Conservation (phyloP, 2,797 vertebrate genomes). For the Oryzias dopingdopingensis region DNA sequence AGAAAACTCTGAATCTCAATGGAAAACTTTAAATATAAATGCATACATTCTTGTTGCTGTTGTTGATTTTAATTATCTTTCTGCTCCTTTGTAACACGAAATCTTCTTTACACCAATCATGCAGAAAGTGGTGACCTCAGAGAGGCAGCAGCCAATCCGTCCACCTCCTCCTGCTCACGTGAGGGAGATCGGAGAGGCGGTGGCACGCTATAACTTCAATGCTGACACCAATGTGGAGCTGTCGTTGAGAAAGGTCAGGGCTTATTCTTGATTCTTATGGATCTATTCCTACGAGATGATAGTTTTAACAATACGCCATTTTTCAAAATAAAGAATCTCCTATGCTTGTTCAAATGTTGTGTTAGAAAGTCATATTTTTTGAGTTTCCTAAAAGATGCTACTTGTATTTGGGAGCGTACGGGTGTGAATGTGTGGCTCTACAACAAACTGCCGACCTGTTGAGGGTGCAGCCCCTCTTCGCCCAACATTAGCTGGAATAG, state of each 20-base stretch:
- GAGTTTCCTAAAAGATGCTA: too few relatives aligned
- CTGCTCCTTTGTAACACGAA: conserved; percentile 1
- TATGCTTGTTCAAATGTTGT: too few relatives aligned
- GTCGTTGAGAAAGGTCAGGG: conserved; percentile 91
- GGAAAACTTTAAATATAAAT: background rate
- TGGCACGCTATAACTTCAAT: conserved; percentile 95
- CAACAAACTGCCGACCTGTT: too few relatives aligned
- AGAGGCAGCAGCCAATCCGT: conserved; percentile 91
- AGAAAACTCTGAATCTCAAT: background rate
- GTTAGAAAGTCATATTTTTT: too few relatives aligned
- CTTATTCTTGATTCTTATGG: too few relatives aligned
- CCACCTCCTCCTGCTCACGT: conserved; percentile 93
- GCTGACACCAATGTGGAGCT: conserved; percentile 98
- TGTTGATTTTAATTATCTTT: background rate
- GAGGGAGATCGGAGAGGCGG: conserved; percentile 92
- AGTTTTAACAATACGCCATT: too few relatives aligned
- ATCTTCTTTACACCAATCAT: background rate
- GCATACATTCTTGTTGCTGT: background rate
- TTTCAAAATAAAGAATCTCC: too few relatives aligned
- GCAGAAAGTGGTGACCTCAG: conserved; percentile 86
- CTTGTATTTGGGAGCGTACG: too few relatives aligned
- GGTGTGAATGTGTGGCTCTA: too few relatives aligned
- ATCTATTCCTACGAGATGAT: background rate
- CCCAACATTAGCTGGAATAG: too few relatives aligned
- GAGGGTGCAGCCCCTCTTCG: too few relatives aligned